phyloP scores from a whole-genome alignment of 2,888 invertebrate species.

The Tipula vernalis region DNA sequence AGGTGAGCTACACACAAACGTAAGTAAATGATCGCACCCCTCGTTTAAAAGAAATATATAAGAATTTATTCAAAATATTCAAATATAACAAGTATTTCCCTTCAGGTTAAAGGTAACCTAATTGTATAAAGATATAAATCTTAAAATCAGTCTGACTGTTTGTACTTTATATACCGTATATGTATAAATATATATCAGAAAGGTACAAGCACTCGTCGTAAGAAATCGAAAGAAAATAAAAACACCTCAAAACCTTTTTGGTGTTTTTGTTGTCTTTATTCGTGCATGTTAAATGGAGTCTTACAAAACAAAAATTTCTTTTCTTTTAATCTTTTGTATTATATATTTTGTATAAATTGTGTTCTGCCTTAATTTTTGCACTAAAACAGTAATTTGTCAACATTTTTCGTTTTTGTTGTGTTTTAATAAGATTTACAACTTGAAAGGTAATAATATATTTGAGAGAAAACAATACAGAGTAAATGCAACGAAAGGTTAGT shows the following conservation, averaged over 20 bases:
- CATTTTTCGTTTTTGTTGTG: background rate
- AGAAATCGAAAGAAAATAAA: background rate
- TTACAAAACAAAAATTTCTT: background rate
- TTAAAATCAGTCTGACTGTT: background rate
- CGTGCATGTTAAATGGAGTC: background rate
- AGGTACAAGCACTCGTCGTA: background rate
- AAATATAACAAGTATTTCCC: background rate
- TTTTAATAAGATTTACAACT: background rate
- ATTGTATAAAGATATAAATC: constrained; percentile 4
- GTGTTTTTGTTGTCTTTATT: background rate
- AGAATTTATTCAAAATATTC: background rate
- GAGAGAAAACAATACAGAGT: background rate
- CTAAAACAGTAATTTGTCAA: constrained; percentile 4
- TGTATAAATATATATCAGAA: background rate
- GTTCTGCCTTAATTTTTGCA: constrained; percentile 4
- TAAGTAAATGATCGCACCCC: background rate
- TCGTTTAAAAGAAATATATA: background rate
- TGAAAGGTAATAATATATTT: background rate
- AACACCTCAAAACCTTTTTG: background rate
- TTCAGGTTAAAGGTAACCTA: background rate
- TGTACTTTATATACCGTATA: background rate
- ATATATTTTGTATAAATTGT: background rate
- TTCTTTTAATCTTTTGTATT: background rate
- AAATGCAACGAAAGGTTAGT: background rate
- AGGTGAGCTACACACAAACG: background rate